These are phyloP conservation scores for Muscicapa comitata DNA, from an alignment of 2,797 vertebrate species.

Conservation along the genomic window DNA sequence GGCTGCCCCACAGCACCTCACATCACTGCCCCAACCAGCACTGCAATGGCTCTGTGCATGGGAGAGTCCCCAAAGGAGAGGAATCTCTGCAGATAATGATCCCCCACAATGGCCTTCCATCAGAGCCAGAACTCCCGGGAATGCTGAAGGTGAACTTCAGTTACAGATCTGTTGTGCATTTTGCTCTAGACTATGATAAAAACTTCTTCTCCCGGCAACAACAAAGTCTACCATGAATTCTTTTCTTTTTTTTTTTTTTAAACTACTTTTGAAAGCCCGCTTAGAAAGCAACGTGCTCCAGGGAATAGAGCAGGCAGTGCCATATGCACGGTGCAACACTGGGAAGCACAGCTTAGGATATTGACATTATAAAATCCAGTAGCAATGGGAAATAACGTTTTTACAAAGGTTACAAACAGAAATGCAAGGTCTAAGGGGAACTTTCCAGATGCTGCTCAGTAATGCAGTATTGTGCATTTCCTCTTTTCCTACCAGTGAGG, in stretches of 20 bases:
- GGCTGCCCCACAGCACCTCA: background rate
- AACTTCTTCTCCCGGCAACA: background rate
- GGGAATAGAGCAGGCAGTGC: conserved; percentile 8
- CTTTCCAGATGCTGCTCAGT: background rate
- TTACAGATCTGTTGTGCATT: conserved; percentile 27
- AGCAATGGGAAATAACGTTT: conserved; percentile 59
- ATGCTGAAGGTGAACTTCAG: conserved; percentile 66
- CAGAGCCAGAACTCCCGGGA: conserved; percentile 20
- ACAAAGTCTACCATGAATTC: conserved; percentile 20
- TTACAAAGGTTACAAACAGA: conserved; percentile 58
- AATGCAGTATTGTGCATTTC: background rate
- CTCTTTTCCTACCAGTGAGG: background rate
- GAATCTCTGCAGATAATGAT: background rate
- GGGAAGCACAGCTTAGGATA: conserved; percentile 30
- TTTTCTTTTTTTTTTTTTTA: background rate
- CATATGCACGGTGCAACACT: conserved; percentile 7
- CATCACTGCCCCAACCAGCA: background rate
- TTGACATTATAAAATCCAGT: conserved; percentile 34
- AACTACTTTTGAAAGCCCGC: conserved; percentile 47
- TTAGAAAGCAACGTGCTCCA: conserved; percentile 45
- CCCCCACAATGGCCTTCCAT: background rate
- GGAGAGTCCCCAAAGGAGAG: background rate
- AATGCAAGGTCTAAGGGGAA: conserved; percentile 31
- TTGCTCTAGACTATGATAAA: conserved; percentile 26
- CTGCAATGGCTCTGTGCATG: background rate